Evolutionary conservation across 2,888 invertebrate species (phyloP), one percentile per base, ranked within the genome.

Genomic region (Agrotis segetum): DNA sequence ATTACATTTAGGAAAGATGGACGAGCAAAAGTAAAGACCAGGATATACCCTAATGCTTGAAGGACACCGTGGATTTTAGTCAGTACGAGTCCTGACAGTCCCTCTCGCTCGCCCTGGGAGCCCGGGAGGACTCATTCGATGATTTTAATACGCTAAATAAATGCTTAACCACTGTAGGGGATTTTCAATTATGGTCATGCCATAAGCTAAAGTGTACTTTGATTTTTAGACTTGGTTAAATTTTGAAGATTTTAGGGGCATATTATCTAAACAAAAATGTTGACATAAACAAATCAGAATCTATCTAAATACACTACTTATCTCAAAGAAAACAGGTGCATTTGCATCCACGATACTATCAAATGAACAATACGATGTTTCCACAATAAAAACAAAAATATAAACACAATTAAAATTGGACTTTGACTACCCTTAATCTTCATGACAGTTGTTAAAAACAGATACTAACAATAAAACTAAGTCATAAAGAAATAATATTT

Each of bases 381-480:
- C 3, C 5, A 34, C 9, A 1, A 16, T 19, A 53, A 5, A 17
- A 9, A 40, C 9, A 53, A 55, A 71, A 46, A 46, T 5, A 47
- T 11, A 47, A 56, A 72, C 14, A 29, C 49, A 50, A 72, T 49
- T 49, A n/a, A 29, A 67, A 44, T 24, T 72, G 70, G 56, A 77
- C 77, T 77, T 73, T 58, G 76, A 9, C 2, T n/a, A 9, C n/a
- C 14, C 14, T 16, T 70, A 69, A 72, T 69, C 56, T 70, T 16
- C 19, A 58, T 19, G 11, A 13, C 34, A 58, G 46, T 40, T 58
- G 58, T 34, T 44, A 56, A 52, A 29, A 44, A 16, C 21, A 49
- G 17, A 50, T 77, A 69, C 44, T n/a, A 44, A 46, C 14, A 77
- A 55, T 13, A 13, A 6, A 21, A 21, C 46, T 34, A 16, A 66